Base-by-base conservation (phyloP, 1,140 invertebrate genomes). In the Belonocnema kinseyi region DNA sequence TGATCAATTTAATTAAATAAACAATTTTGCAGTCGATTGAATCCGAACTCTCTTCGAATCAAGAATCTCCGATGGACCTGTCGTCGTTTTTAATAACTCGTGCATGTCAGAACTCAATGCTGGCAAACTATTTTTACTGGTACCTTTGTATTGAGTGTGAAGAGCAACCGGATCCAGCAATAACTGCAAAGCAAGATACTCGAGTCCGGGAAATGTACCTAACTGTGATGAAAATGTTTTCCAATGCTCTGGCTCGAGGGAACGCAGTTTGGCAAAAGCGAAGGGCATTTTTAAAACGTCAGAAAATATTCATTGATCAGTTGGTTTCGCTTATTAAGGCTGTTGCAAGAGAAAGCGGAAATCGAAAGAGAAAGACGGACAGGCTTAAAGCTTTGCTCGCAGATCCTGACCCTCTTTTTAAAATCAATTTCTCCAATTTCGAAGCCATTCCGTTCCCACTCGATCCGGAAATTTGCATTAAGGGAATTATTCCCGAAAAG, bases 51-150 rank as follows among this genome's bases (percentile, higher is more conserved):
- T 81, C 83, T 16, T 79, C 74, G 2, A 87, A 80, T 50, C 86
- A 90, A 74, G 88, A 90, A 50, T 73, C 83, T 52, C 86, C 88
- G 17, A 90, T 88, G 80, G 97, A 98, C 92, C 92, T 99, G 73
- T 96, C 97, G 8, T 95, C 96, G 26, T 99, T 99, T 92, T 93
- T 99, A 2, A 98, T 99, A 74, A 93, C 95, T 70, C 93, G 97
- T 74, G 97, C 98, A 10, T 97, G 97, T 90, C 94, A 95, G 84
- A 98, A 99, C 92, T 94, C 95, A 46, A 95, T 94, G 21, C 89
- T 99, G 70, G 97, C 98, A 56, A 99, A 99, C 92, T 99, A 99
- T 91, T 95, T 99, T 82, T 99, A 97, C 90, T 99, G 98, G 98
- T 99, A 98, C 92, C 91, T 99, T 58, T 93, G 95, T 26, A 97